Evolutionary conservation across 2,888 invertebrate genomes (phyloP).

Genomic region (Geophilus truncorum): DNA sequence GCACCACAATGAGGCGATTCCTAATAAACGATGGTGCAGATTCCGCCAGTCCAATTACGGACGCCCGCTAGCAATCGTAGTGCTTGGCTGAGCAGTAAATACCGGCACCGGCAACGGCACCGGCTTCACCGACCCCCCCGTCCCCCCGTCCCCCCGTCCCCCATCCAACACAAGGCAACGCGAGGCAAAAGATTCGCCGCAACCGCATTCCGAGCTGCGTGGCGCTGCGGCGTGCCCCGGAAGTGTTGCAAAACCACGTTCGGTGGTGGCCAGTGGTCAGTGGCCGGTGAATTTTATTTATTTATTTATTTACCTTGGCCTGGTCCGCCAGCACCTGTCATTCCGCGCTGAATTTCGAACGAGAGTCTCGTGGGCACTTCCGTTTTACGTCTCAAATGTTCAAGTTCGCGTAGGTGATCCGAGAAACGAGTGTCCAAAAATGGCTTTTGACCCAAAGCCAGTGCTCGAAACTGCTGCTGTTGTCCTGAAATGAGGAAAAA

Average conservation of each 20-base stretch:
- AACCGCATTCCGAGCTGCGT: not conserved
- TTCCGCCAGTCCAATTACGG: slow-evolving; percentile 5
- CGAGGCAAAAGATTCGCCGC: not conserved
- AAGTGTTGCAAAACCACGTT: not conserved
- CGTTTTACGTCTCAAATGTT: slow-evolving; percentile 61
- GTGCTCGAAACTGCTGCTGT: slow-evolving; percentile 68
- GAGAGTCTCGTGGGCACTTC: slow-evolving; percentile 37
- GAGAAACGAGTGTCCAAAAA: slow-evolving; percentile 66
- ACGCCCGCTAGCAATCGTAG: not conserved
- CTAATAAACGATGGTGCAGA: slow-evolving; percentile 31
- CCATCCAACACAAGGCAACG: not conserved
- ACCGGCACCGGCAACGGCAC: not conserved
- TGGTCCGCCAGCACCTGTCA: slow-evolving; percentile 35
- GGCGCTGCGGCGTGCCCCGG: not conserved
- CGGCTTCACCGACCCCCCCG: too few species aligned
- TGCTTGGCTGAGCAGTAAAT: slow-evolving; percentile 10
- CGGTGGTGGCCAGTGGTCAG: not conserved
- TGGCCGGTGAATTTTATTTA: not conserved
- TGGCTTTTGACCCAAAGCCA: slow-evolving; percentile 72
- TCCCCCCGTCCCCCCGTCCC: not conserved
- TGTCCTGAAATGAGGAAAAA: slow-evolving; percentile 62
- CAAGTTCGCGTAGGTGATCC: slow-evolving; percentile 63
- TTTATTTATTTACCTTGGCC: slow-evolving; percentile 37
- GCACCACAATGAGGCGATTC: slow-evolving; percentile 32
- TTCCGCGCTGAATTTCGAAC: slow-evolving; percentile 39